Evolutionary conservation across 2,113 vertebrate species (phyloP).

Genomic region (Ranitomeya variabilis): DNA sequence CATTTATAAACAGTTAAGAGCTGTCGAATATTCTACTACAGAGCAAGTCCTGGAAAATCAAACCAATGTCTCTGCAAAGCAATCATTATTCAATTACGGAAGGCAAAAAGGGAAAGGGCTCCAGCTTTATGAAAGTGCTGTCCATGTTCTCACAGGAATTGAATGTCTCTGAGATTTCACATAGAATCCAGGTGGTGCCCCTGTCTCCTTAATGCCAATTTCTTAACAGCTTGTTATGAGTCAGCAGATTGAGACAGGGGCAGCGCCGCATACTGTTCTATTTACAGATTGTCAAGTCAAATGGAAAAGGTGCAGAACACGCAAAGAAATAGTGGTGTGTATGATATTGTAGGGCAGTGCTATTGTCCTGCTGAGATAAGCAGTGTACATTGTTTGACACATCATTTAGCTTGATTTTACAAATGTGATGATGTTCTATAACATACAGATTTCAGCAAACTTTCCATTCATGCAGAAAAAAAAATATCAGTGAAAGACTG

Average conservation of each 20-base stretch:
- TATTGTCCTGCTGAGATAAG: constrained; percentile 13
- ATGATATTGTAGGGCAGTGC: constrained; percentile 16
- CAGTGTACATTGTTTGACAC: not conserved
- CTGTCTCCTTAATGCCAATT: constrained; percentile 56
- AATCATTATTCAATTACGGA: constrained; percentile 52
- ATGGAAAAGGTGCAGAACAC: constrained; percentile 36
- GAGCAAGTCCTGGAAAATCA: constrained; percentile 10
- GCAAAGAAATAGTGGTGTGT: constrained; percentile 35
- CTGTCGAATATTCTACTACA: not conserved
- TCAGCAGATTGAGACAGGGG: constrained; percentile 55
- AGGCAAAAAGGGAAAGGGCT: constrained; percentile 33
- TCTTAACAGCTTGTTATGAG: constrained; percentile 56
- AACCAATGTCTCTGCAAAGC: constrained; percentile 3
- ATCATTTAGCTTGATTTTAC: constrained; percentile 2
- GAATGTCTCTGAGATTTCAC: constrained; percentile 55
- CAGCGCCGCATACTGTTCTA: constrained; percentile 47
- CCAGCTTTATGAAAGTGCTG: constrained; percentile 41
- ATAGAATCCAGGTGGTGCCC: constrained; percentile 57
- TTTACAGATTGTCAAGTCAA: constrained; percentile 55
- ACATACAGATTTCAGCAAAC: not conserved
- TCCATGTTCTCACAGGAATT: constrained; percentile 45
- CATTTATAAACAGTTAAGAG: not conserved
- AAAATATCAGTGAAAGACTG: not conserved
- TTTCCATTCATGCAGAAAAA: not conserved
- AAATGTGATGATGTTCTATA: not conserved